These are phyloP conservation scores for Atherinosoma microstoma DNA, from an alignment of 2,797 vertebrate genomes.

Conservation along the genomic window DNA sequence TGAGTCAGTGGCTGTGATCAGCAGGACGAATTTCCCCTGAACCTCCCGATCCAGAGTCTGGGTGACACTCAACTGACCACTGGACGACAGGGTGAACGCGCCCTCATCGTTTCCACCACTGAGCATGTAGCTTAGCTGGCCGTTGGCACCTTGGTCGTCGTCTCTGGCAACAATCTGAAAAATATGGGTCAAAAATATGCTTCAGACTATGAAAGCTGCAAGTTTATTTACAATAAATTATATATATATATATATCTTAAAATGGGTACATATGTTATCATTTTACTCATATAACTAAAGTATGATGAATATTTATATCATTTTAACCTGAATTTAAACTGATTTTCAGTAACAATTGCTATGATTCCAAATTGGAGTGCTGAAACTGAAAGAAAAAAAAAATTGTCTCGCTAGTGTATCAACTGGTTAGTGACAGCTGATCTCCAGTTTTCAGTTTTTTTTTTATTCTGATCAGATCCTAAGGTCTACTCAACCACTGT, in stretches of 20 bases:
- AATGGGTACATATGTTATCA: no score
- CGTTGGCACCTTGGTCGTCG: constrained; percentile 91
- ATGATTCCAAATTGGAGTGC: neutral
- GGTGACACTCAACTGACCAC: constrained; percentile 89
- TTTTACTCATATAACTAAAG: no score
- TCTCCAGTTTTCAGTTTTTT: no score
- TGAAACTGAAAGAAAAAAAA: neutral
- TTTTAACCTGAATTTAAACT: no score
- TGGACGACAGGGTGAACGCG: constrained; percentile 88
- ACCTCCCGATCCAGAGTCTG: constrained; percentile 91
- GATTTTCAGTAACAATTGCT: no score
- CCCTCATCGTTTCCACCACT: constrained; percentile 87
- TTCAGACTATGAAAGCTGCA: neutral
- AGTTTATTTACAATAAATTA: no score
- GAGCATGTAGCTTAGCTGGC: constrained; percentile 90
- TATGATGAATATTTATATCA: no score
- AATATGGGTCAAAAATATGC: neutral
- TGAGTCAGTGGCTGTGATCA: constrained; percentile 91
- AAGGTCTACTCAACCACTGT: constrained; percentile 5
- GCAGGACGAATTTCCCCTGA: constrained; percentile 85
- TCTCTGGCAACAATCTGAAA: constrained; percentile 92
- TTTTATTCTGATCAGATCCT: no score
- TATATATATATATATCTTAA: no score
- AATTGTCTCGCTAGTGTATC: neutral
- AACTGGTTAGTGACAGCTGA: neutral